Percentiles rank a stretch among this genome's conserved stretches.
Evolutionary conservation across 2,797 vertebrate genomes (phyloP).

Genomic region (Cygnus olor): DNA sequence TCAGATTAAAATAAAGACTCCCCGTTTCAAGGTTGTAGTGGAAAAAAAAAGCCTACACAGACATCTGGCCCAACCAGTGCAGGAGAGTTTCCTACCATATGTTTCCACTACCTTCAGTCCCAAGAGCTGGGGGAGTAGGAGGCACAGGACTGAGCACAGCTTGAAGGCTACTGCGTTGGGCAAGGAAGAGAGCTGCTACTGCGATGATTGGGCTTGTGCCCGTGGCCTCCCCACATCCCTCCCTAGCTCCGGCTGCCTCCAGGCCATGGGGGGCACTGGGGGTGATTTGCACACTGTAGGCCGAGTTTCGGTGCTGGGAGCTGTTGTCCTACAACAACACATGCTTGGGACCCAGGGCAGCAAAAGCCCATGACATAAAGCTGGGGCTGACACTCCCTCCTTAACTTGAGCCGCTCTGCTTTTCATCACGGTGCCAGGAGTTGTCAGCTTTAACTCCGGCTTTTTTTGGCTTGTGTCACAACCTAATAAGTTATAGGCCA

Average conservation of each 20-base stretch:
- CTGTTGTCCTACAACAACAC: neutral
- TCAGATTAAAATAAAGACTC: neutral
- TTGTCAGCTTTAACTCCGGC: slow-evolving; percentile 69
- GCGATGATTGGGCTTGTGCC: neutral
- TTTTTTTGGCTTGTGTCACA: slow-evolving; percentile 74
- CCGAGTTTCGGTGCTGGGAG: rapidly evolving
- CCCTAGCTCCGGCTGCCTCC: neutral
- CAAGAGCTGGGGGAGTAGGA: neutral
- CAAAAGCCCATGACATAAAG: neutral
- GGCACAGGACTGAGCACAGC: neutral
- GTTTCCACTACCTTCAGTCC: slow-evolving; percentile 2
- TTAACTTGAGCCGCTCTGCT: slow-evolving; percentile 28
- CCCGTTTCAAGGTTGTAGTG: neutral
- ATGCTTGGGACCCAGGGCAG: neutral
- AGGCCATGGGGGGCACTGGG: neutral
- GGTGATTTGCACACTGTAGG: neutral
- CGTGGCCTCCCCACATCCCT: neutral
- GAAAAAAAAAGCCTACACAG: neutral
- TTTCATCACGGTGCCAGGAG: slow-evolving; percentile 46
- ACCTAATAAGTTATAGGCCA: slow-evolving; percentile 73
- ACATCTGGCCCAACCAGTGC: neutral
- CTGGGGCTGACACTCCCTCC: neutral
- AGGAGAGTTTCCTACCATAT: neutral
- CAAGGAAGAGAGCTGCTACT: neutral
- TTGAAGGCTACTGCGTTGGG: neutral